Evolutionary conservation across 2,797 vertebrate species (phyloP), one percentile per base, ranked within the genome.

Genomic region (Phalloptychus januarius): DNA sequence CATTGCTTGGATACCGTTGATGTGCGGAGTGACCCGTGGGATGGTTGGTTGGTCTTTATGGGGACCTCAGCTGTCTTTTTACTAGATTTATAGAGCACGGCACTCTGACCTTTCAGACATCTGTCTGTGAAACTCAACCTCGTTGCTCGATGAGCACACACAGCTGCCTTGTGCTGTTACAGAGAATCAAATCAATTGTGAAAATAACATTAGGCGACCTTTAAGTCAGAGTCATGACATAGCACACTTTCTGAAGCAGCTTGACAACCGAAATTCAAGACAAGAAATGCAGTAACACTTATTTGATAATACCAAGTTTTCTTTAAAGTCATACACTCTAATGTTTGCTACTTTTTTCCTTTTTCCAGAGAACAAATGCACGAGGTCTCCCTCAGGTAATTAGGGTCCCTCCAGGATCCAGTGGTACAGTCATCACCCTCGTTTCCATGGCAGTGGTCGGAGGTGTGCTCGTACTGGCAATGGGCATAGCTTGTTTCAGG

Each of bases 371-470:
- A 85, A 98, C 96, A 0, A 96, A 97, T 86, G 96, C 94, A 12
- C 93, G 86, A 42, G 93, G 95, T 79, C 86, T 95, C 85, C 95
- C 96, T 0, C 96, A 84, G 71, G 95, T 96, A 0, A 94, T 95
- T 42, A 96, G 77, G 75, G 91, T 97, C 0, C 85, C 94, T 33
- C 94, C 96, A 18, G 87, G 97, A 42, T 96, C 97, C 88, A 98
- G 95, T 48, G 96, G 97, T 0, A 96, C 97, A 75, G 92, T 98
- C 82, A 96, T 99, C 81, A 96, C 97, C 63, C 95, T 99, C 87
- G 96, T 99, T 71, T 94, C 95, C 0, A 96, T 99, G 95, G 98
- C 96, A 31, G 97, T 97, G 0, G 94, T 98, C 7, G 97, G 97
- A 0, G 97, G 96, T 10, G 81, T 98, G 4, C 93, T 97, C 74